Evolutionary conservation across 1,140 invertebrate species (phyloP).

Genomic region (Zaprionus africanus): DNA sequence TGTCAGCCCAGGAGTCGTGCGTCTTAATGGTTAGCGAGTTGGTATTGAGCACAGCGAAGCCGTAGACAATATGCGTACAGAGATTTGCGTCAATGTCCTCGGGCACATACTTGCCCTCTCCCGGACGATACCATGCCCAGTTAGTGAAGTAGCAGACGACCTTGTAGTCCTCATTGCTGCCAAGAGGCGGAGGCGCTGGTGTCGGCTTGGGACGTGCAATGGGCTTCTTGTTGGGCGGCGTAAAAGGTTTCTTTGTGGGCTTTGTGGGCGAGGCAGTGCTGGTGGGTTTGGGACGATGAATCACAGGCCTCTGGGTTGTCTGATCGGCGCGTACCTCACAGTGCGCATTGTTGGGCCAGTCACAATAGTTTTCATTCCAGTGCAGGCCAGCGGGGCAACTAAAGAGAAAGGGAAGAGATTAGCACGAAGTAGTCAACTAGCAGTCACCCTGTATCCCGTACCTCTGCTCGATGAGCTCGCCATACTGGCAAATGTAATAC

Average conservation of each 20-base stretch:
- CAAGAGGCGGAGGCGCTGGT: slow-evolving; percentile 41
- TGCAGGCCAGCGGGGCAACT: slow-evolving; percentile 89
- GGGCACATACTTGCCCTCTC: slow-evolving; percentile 88
- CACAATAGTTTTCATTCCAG: slow-evolving; percentile 92
- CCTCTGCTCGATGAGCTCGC: slow-evolving; percentile 86
- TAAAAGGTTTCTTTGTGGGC: slow-evolving; percentile 67
- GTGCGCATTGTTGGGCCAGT: slow-evolving; percentile 90
- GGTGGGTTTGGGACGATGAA: slow-evolving; percentile 51
- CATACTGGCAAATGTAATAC: slow-evolving; percentile 92
- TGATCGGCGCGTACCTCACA: slow-evolving; percentile 83
- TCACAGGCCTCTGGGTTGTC: slow-evolving; percentile 50
- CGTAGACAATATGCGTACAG: slow-evolving; percentile 91
- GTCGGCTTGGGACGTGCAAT: slow-evolving; percentile 73
- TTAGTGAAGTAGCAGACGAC: slow-evolving; percentile 90
- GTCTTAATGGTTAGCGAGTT: slow-evolving; percentile 87
- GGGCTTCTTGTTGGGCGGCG: slow-evolving; percentile 61
- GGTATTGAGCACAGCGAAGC: slow-evolving; percentile 88
- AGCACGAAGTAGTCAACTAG: no score
- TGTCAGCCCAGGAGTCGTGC: slow-evolving; percentile 89
- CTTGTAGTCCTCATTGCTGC: slow-evolving; percentile 85
- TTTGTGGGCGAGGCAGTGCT: slow-evolving; percentile 17
- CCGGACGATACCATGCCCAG: slow-evolving; percentile 89
- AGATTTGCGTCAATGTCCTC: slow-evolving; percentile 88
- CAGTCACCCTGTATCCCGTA: slow-evolving; percentile 17
- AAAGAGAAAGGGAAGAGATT: not conserved